phyloP scores from a whole-genome alignment of 2,888 invertebrate species.

The Cybosia mesomella region DNA sequence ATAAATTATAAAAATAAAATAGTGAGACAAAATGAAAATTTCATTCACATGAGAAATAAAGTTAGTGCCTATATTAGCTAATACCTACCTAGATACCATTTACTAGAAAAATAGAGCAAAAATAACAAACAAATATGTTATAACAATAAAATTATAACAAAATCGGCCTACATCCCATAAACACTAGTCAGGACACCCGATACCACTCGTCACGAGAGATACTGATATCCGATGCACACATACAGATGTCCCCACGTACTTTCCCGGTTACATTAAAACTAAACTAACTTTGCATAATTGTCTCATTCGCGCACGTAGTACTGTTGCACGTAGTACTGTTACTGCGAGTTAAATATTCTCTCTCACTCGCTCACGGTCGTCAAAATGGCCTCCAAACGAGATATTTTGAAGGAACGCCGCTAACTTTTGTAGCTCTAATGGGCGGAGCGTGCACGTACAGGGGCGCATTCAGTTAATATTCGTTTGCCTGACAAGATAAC shows the following conservation, averaged over 20 bases:
- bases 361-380: conserved; percentile 81
- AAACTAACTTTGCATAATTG: conserved; percentile 85
- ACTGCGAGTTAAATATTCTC: conserved; percentile 61
- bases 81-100: background rate
- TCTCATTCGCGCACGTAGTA: conserved; percentile 82
- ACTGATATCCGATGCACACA: conserved; percentile 59
- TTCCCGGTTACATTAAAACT: conserved; percentile 79
- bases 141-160: background rate
- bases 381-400: conserved; percentile 87
- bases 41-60: too few relatives aligned
- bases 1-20: too few relatives aligned
- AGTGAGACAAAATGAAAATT: too few relatives aligned
- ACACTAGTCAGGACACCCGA: conserved; percentile 41
- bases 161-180: conserved; percentile 32
- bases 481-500: background rate
- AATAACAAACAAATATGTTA: background rate
- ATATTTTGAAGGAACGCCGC: conserved; percentile 86
- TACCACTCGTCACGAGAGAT: conserved; percentile 30
- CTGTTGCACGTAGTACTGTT: conserved; percentile 71
- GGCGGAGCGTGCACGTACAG: conserved; percentile 85
- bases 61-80: too few relatives aligned
- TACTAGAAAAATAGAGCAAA: background rate
- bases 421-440: conserved; percentile 87
- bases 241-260: conserved; percentile 70
- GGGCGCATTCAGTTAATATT: conserved; percentile 60